Evolutionary conservation across 2,113 vertebrate species (phyloP).

Genomic region (Hyla sarda): DNA sequence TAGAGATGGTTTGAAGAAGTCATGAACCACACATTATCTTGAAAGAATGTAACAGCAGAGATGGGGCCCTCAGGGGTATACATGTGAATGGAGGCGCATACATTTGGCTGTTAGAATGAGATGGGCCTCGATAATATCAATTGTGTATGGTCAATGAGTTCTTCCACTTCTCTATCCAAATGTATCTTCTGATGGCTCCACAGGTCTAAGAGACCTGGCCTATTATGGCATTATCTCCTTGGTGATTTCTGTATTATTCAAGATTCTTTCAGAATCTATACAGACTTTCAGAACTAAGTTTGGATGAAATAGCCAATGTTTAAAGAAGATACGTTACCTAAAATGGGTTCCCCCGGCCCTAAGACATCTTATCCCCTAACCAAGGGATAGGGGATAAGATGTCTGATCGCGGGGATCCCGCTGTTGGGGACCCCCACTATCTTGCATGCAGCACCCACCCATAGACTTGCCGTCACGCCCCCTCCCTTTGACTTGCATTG

Average conservation of each 20-base stretch:
- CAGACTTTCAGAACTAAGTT: background rate
- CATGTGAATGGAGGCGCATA: slow-evolving; percentile 15
- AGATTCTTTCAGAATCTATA: background rate
- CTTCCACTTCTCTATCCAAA: background rate
- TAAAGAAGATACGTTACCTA: background rate
- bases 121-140: slow-evolving; percentile 4
- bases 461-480: too few species aligned
- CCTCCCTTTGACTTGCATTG: too few species aligned
- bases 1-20: slow-evolving; percentile 6
- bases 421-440: too few species aligned
- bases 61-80: slow-evolving; percentile 22
- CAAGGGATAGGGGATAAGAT: too few species aligned
- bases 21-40: slow-evolving; percentile 16
- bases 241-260: background rate
- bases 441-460: too few species aligned
- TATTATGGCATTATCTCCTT: slow-evolving; percentile 12
- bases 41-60: slow-evolving; percentile 8
- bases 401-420: too few species aligned
- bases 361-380: too few species aligned
- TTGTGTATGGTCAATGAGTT: slow-evolving; percentile 34
- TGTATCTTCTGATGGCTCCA: background rate
- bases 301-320: background rate
- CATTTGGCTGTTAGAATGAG: background rate
- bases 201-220: background rate
- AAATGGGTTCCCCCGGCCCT: too few species aligned